Evolutionary conservation across 2,797 vertebrate genomes (phyloP).

Genomic region (Clarias fuscus): DNA sequence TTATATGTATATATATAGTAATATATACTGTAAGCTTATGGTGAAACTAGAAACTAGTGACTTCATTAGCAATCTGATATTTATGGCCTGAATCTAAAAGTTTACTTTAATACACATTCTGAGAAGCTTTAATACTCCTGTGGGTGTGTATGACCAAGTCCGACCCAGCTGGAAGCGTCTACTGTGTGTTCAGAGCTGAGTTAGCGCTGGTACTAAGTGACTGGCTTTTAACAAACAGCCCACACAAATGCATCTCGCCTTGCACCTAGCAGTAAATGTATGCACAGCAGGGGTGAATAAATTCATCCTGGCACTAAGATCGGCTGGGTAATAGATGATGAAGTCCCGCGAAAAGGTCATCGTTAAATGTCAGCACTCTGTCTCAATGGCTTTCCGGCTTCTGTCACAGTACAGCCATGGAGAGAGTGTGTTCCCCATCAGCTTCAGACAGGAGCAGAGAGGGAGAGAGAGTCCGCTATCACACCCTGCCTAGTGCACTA

Average conservation of each 20-base stretch:
- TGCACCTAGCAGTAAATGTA: constrained; percentile 58
- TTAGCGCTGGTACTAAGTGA: constrained; percentile 51
- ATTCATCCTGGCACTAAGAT: constrained; percentile 53
- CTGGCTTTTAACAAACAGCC: constrained; percentile 43
- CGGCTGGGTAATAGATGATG: constrained; percentile 59
- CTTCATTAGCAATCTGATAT: neutral
- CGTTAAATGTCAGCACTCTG: constrained; percentile 63
- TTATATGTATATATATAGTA: no score
- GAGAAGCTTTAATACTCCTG: neutral
- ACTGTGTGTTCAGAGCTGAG: constrained; percentile 41
- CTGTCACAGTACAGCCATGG: constrained; percentile 41
- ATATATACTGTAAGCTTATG: no score
- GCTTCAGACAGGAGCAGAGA: constrained; percentile 37
- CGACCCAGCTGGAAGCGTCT: constrained; percentile 40
- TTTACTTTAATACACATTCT: neutral
- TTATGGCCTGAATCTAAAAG: neutral
- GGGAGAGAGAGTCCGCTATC: constrained; percentile 34
- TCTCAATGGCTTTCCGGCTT: constrained; percentile 55
- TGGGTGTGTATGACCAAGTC: constrained; percentile 9
- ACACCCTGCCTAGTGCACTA: constrained; percentile 12
- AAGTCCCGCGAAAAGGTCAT: constrained; percentile 62
- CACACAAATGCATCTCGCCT: constrained; percentile 56
- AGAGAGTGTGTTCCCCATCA: constrained; percentile 49
- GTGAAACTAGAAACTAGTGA: neutral
- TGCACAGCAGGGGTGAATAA: constrained; percentile 58